Base-by-base conservation (phyloP, 53 echinoderm and acorn worm genomes). In the Holothuria leucospilota region DNA sequence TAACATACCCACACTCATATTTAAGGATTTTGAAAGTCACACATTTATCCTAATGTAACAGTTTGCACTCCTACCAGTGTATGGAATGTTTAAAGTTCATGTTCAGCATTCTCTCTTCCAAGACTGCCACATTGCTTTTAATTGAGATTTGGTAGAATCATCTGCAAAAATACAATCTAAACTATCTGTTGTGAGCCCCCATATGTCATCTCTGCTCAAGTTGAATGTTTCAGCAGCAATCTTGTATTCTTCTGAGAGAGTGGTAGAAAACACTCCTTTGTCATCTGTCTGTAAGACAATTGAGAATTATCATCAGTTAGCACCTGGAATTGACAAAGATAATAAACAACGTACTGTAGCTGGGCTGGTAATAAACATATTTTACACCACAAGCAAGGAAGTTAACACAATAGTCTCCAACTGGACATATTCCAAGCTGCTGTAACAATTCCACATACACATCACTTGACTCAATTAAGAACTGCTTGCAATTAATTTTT, bases 211-310 rank as follows among this genome's bases (percentile, higher is more conserved):
- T 42, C 52, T 81, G 11, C 80, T 87, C 65, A 97, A 46, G 70
- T 85, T 51, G 79, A 91, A 97, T 8, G 97, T 91, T 24, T 87
- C 68, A 10, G 93, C 91, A 3, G 95, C 93, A 34, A 97, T 85
- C 65, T 73, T 87, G 88, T 97, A 97, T 72, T 97, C 97, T 16
- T 91, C 82, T 51, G 95, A 95, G 2, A 95, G 86, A 74, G 62
- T 88, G 5, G 95, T 95, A 20, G 91, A 72, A 77, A 97, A 95
- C 25, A 97, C 90, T 8, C 97, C 97, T 73, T 97, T 97, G 86
- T 97, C 97, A 80, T 97, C 97, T 6, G 97, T 97, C 97, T 95
- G 86, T 39, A 42, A 20, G 34, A 62, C 41, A 83, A 82, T 23
- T 41, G 30, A 61, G 29, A 51, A 28, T 0, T 14, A 20, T 53